A percentile compares a stretch with the other conserved stretches of the same genome.
phyloP scores from a whole-genome alignment of 2,888 invertebrate genomes.

The Tetranychus truncatus region DNA sequence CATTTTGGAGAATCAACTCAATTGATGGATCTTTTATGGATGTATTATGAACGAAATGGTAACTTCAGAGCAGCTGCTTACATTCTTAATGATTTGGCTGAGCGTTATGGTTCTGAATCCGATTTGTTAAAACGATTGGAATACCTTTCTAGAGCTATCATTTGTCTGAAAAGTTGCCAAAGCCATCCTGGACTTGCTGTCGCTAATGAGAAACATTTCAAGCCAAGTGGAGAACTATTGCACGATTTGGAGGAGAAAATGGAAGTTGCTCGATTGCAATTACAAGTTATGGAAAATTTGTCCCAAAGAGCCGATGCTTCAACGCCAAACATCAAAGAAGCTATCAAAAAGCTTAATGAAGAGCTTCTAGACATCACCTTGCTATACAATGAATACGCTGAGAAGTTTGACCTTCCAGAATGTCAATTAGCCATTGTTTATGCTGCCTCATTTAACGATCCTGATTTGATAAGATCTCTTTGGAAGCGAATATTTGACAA shows the following conservation, averaged over 20 bases:
- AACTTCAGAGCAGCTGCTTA: conserved; percentile 82
- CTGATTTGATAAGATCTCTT: conserved; percentile 64
- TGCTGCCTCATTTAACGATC: conserved; percentile 79
- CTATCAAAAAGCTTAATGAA: conserved; percentile 53
- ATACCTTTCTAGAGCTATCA: conserved; percentile 77
- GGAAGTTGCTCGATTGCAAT: conserved; percentile 42
- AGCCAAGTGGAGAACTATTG: conserved; percentile 48
- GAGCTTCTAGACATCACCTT: conserved; percentile 66
- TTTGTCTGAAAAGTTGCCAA: conserved; percentile 74
- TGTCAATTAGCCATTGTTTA: conserved; percentile 84
- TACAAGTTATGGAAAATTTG: conserved; percentile 47
- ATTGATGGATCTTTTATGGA: conserved; percentile 72
- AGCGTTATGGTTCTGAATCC: conserved; percentile 47
- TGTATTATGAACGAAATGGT: conserved; percentile 76
- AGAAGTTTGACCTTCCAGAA: conserved; percentile 71
- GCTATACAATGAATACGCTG: conserved; percentile 79
- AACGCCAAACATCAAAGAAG: conserved; percentile 35
- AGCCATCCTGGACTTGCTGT: conserved; percentile 42
- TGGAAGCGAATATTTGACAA: conserved; percentile 61
- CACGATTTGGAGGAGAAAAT: conserved; percentile 79
- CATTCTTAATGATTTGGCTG: conserved; percentile 68
- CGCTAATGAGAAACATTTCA: conserved; percentile 31
- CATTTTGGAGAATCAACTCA: conserved; percentile 41
- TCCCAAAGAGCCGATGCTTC: neutral
- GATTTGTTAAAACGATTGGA: conserved; percentile 61